Evolutionary conservation across 2,888 invertebrate genomes (phyloP).

Genomic region (Hypercompe scribonia): DNA sequence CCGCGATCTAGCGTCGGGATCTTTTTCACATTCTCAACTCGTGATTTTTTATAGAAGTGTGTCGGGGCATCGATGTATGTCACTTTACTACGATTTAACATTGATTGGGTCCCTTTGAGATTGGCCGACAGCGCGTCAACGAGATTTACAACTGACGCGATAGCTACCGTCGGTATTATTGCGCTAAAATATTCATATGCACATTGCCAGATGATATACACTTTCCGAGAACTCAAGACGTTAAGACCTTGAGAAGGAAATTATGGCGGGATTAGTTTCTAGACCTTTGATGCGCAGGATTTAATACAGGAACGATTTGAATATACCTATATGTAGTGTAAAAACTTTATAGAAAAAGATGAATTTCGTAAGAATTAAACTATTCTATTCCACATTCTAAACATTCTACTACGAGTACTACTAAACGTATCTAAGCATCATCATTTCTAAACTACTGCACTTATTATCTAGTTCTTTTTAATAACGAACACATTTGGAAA

Average conservation of each 20-base stretch:
- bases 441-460: no score
- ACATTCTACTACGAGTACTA: background rate
- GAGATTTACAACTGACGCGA: constrained; percentile 77
- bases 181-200: constrained; percentile 59
- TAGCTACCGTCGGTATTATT: constrained; percentile 71
- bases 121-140: constrained; percentile 57
- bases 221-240: constrained; percentile 65
- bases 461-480: no score
- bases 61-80: constrained; percentile 67
- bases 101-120: constrained; percentile 79
- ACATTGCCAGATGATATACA: constrained; percentile 50
- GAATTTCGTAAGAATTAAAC: background rate
- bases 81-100: constrained; percentile 79
- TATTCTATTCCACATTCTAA: background rate
- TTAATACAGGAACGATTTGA: constrained; percentile 43
- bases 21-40: constrained; percentile 70
- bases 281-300: constrained; percentile 51
- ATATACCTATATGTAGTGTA: constrained; percentile 25
- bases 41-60: constrained; percentile 65
- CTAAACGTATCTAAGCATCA: no score
- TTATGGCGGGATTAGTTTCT: constrained; percentile 67
- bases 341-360: background rate
- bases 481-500: no score
- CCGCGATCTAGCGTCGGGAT: constrained; percentile 77
- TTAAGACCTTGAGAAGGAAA: constrained; percentile 61